These are phyloP conservation scores for Pelvicachromis taeniatus DNA, from an alignment of 2,113 vertebrate genomes.

Conservation along the genomic window DNA sequence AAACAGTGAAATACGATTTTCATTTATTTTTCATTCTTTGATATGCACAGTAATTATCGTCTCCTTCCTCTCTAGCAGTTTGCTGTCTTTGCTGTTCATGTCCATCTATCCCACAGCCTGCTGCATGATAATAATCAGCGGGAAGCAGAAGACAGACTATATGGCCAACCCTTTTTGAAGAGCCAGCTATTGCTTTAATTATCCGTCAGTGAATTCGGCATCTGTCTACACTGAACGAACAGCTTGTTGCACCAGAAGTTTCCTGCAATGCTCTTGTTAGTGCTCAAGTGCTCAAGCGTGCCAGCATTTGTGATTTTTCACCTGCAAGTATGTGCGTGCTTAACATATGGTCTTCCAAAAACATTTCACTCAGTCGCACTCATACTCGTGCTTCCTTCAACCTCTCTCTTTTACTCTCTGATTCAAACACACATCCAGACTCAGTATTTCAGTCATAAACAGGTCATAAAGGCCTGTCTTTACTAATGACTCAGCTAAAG, in stretches of 20 bases:
- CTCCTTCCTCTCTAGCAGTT: neutral
- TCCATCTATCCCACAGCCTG: neutral
- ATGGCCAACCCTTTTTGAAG: conserved; percentile 22
- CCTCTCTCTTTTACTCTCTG: neutral
- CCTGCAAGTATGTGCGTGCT: neutral
- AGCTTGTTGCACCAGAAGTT: neutral
- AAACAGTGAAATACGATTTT: neutral
- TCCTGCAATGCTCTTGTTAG: neutral
- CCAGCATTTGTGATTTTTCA: neutral
- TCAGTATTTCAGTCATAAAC: conserved; percentile 36
- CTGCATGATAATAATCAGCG: conserved; percentile 28
- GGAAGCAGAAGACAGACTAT: neutral
- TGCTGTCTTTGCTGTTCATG: neutral
- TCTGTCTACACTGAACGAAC: conserved; percentile 49
- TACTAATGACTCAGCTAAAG: conserved; percentile 50
- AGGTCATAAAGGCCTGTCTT: conserved; percentile 56
- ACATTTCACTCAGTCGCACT: neutral
- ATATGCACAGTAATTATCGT: conserved; percentile 12
- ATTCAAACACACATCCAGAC: neutral
- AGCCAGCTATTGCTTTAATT: conserved; percentile 66
- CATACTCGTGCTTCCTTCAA: neutral
- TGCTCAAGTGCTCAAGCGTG: neutral
- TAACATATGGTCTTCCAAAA: neutral
- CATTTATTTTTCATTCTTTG: conserved; percentile 11
- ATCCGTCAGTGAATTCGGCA: conserved; percentile 56